Evolutionary conservation across 2,113 vertebrate species (phyloP).

Genomic region (Cololabis saira): DNA sequence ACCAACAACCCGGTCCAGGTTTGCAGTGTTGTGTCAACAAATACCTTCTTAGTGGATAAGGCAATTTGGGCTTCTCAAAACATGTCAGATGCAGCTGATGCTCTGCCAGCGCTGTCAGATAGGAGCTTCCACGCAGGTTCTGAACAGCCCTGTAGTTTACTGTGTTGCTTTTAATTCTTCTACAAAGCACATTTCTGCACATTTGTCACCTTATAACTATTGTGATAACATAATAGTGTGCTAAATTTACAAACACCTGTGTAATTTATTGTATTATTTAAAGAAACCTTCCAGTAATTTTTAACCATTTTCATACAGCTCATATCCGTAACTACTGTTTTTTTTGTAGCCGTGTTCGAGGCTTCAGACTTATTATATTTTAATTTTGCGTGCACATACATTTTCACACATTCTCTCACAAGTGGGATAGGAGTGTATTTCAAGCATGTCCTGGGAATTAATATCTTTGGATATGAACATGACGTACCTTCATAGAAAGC

Average conservation of each 20-base stretch:
- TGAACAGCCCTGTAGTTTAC: slow-evolving; percentile 38
- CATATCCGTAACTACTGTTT: not conserved
- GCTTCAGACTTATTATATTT: not conserved
- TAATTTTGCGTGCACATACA: slow-evolving; percentile 1
- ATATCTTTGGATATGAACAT: slow-evolving; percentile 2
- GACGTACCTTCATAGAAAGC: slow-evolving; percentile 29
- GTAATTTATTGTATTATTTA: too few relatives aligned
- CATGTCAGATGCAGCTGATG: slow-evolving; percentile 69
- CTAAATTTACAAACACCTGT: too few relatives aligned
- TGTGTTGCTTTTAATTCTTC: slow-evolving; percentile 25
- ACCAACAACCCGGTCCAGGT: slow-evolving; percentile 53
- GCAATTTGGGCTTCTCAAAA: slow-evolving; percentile 77
- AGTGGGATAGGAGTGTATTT: not conserved
- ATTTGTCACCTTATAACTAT: not conserved
- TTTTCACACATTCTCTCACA: not conserved
- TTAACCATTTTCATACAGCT: not conserved
- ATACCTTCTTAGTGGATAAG: slow-evolving; percentile 72
- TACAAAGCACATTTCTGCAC: slow-evolving; percentile 16
- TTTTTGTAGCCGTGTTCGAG: not conserved
- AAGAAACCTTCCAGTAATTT: too few relatives aligned
- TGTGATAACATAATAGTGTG: too few relatives aligned
- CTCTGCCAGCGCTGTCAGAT: slow-evolving; percentile 64
- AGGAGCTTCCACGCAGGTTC: slow-evolving; percentile 53
- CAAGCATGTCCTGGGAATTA: not conserved
- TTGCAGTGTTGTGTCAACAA: slow-evolving; percentile 72